Evolutionary conservation across 2,888 invertebrate species (phyloP), one percentile per base, ranked within the genome.

Genomic region (Phanerotoma sp.): DNA sequence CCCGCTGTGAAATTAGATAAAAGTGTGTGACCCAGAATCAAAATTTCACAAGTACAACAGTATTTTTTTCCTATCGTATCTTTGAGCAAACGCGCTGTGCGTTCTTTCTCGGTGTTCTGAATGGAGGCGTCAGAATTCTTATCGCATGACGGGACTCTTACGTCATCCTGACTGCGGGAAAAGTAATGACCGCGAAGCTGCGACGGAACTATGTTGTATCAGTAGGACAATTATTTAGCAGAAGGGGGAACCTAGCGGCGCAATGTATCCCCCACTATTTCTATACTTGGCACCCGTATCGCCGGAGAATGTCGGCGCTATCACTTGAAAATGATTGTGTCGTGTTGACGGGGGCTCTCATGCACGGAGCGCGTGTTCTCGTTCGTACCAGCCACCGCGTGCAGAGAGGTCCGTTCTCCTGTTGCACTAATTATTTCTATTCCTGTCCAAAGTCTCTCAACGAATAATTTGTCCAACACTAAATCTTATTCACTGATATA

Each of bases 81-180:
- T 25, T 25, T 25, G 2, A 25, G 25, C 25, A 25, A 25, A 25
- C 25, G 25, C 25, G 25, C 30, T 45, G 15, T 37, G 46, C 33
- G 42, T 20, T 49, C 18, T 30, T 38, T 42, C n/a, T 37, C 38
- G 33, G 54, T 54, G 55, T 54, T 50, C 55, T 67, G 62, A 70
- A 69, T 63, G 66, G 67, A 71, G 68, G 70, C 72, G 72, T 71
- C 66, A 58, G 66, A 68, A 68, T 72, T 71, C 68, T 71, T 71
- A 72, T 71, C 72, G 66, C 59, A 60, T 60, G 62, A 56, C 62
- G 61, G 59, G 33, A 55, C 55, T 57, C 64, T 70, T 70, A 66
- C 71, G 69, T 71, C 70, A 71, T 64, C 41, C 44, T n/a, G 28
- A 37, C 30, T 37, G 50, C 44, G 33, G 60, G 9, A 35, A 49